Evolutionary conservation across 2,797 vertebrate species (phyloP), one percentile per base, ranked within the genome.

Genomic region (Hipposideros larvatus): DNA sequence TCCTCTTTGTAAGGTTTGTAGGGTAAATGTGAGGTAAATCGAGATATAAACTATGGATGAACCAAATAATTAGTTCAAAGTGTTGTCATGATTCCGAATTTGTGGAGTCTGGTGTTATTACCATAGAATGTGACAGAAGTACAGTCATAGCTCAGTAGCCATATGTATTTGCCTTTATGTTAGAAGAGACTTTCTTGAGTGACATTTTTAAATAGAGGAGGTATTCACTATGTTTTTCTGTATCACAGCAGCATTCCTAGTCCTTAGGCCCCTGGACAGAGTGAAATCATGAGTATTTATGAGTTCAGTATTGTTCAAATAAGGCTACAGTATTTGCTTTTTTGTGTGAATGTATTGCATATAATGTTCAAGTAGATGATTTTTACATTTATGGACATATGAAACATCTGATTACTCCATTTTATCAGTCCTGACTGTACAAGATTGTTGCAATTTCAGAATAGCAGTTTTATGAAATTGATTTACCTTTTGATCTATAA

Each of bases 41-140:
- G 85, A 97, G 97, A 96, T 98, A 98, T 98, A 91, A 90, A 2
- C 96, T 98, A 98, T 96, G 97, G 98, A 98, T 98, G 97, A 98
- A 98, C 96, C 97, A 90, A 90, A 92, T 95, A 96, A 97, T 97
- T 97, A 88, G 63, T n/a, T 90, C 90, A 74, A 97, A 98, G 95
- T 98, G 97, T 98, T 94, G 89, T 97, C 85, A 97, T 92, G 95
- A 97, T 97, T 97, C 96, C 97, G 93, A 97, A 71, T n/a, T 89
- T 68, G 96, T 88, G 96, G 96, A 97, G 89, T 97, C 91, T 28
- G 96, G 66, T 71, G 92, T 86, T 96, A 98, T 98, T 98, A 96
- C 98, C 98, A 98, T 95, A 98, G 98, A 97, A 98, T 22, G 85
- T 98, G 97, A 90, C 85, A 94, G 95, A 97, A 95, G 94, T 97